A percentile compares a stretch with the other conserved stretches of the same genome.
Evolutionary conservation across 2,797 vertebrate genomes (phyloP).

Genomic region (Melanotaenia pygmaea): DNA sequence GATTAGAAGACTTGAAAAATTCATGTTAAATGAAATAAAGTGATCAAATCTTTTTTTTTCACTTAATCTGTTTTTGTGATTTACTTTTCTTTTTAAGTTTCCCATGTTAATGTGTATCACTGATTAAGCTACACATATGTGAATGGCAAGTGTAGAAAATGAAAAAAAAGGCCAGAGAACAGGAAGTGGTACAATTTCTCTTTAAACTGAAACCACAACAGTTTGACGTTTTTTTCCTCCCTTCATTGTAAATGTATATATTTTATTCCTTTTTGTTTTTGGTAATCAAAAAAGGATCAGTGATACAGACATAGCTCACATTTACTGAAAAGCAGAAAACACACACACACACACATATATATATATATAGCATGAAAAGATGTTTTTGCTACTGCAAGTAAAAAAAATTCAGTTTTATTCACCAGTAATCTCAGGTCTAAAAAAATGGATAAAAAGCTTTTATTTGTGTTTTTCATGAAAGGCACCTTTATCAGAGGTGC

Average conservation of each 20-base stretch:
- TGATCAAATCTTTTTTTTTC: background rate
- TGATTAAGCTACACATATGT: background rate
- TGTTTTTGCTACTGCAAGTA: background rate
- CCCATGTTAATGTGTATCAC: no score
- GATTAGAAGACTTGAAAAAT: slow-evolving; percentile 50
- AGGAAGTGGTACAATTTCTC: background rate
- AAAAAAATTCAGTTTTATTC: background rate
- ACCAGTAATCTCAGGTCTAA: background rate
- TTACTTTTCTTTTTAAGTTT: no score
- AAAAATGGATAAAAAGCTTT: background rate
- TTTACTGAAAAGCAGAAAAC: background rate
- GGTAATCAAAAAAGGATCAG: no score
- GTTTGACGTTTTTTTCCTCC: no score
- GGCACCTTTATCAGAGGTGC: background rate
- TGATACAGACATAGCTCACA: background rate
- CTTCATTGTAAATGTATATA: no score
- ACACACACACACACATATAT: no score
- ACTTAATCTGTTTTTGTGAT: background rate
- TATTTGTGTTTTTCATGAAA: background rate
- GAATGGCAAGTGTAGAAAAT: background rate
- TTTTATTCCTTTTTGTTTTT: no score
- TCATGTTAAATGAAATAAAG: slow-evolving; percentile 35
- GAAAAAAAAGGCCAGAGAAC: background rate
- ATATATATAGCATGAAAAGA: background rate
- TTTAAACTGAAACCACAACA: no score